phyloP scores from a whole-genome alignment of 2,797 vertebrate species.

The Sciurus carolinensis region DNA sequence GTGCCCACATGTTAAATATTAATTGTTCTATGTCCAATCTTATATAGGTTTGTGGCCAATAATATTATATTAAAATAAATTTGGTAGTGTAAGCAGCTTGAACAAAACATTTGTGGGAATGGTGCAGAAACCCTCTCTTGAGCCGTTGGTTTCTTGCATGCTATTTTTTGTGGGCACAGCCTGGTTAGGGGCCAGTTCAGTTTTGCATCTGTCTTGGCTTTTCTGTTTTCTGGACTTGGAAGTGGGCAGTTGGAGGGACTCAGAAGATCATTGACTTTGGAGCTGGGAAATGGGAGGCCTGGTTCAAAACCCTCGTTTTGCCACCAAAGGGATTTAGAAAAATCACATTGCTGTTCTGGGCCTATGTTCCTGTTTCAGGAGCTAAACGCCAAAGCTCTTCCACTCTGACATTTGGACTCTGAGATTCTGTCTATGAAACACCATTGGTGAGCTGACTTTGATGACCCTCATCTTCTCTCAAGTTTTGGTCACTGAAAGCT shows the following conservation, averaged over 20 bases:
- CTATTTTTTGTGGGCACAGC: background rate
- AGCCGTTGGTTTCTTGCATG: background rate
- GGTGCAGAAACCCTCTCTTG: background rate
- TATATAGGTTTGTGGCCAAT: background rate
- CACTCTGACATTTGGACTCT: background rate
- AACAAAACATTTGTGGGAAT: background rate
- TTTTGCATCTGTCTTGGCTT: too few species aligned
- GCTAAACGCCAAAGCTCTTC: accelerated
- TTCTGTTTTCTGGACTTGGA: background rate
- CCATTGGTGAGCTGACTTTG: background rate
- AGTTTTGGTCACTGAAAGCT: accelerated
- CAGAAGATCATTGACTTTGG: background rate
- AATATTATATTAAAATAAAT: background rate
- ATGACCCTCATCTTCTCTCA: background rate
- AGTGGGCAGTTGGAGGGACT: background rate
- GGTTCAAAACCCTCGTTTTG: background rate
- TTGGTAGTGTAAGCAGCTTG: background rate
- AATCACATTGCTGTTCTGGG: background rate
- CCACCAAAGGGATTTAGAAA: background rate
- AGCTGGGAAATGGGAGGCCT: background rate
- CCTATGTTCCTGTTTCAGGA: background rate
- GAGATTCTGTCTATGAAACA: background rate
- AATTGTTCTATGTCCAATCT: background rate
- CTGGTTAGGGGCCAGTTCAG: background rate
- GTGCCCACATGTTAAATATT: constrained; percentile 32